A percentile compares a stretch with the other conserved stretches of the same genome.
phyloP scores from a whole-genome alignment of 2,113 vertebrate species.

The Urocolius indicus region DNA sequence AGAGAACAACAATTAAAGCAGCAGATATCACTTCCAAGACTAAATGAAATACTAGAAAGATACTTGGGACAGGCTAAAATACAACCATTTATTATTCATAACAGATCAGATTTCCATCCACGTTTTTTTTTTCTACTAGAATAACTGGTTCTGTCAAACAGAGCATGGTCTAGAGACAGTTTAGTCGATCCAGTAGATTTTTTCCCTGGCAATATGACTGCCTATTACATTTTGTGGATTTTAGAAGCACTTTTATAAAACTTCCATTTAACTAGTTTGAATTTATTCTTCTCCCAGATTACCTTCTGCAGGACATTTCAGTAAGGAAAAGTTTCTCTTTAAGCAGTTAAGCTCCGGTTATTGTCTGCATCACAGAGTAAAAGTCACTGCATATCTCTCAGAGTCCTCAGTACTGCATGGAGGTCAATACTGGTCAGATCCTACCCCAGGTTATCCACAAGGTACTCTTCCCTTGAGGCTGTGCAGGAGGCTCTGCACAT shows the following conservation, averaged over 20 bases:
- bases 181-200: not conserved
- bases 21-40: not conserved
- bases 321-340: not conserved
- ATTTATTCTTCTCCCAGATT: not conserved
- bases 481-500: not conserved
- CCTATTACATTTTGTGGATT: not conserved
- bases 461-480: not conserved
- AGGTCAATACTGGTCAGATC: accelerated
- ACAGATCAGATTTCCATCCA: not conserved
- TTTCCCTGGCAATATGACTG: not conserved
- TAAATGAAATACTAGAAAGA: not conserved
- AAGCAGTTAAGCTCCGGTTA: not conserved
- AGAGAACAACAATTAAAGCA: not conserved
- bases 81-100: not conserved
- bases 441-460: not conserved
- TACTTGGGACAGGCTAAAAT: not conserved
- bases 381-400: not conserved
- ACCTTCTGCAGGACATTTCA: not conserved
- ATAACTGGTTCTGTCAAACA: not conserved
- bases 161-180: not conserved
- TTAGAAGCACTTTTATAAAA: not conserved
- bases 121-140: not conserved
- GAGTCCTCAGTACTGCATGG: not conserved
- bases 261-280: not conserved
- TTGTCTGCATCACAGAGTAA: not conserved